Percentiles rank a stretch among this genome's conserved stretches.
Conservation (phyloP, 2,888 invertebrate species). For the Apocheima hispidaria region DNA sequence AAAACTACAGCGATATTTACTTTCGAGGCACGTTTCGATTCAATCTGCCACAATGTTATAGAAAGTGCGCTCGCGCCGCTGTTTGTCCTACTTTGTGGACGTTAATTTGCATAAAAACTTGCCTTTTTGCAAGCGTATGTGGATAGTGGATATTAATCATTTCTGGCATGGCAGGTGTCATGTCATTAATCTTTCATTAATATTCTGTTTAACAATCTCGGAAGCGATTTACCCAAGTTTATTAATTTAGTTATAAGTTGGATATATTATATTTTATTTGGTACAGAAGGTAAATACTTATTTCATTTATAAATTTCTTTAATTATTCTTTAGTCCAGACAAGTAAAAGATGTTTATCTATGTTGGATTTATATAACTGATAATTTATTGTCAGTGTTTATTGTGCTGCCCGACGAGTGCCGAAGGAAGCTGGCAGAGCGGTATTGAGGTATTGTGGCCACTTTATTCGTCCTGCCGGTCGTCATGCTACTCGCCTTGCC, state of each 20-base stretch:
- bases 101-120: conserved; percentile 31
- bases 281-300: too few species aligned
- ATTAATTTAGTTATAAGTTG: too few species aligned
- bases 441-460: too few species aligned
- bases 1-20: conserved; percentile 24
- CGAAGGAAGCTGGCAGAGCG: too few species aligned
- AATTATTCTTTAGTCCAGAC: too few species aligned
- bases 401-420: too few species aligned
- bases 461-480: too few species aligned
- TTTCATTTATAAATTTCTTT: too few species aligned
- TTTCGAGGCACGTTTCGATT: conserved; percentile 27
- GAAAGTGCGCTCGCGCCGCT: conserved; percentile 31
- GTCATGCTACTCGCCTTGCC: too few species aligned
- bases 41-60: conserved; percentile 26
- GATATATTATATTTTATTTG: too few species aligned
- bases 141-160: conserved; percentile 12
- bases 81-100: conserved; percentile 25
- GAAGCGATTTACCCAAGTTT: conserved; percentile 15
- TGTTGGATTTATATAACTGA: conserved; percentile 10
- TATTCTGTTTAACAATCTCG: conserved; percentile 16
- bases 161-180: conserved; percentile 14
- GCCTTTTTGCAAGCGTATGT: conserved; percentile 19
- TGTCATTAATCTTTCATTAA: conserved; percentile 6
- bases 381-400: conserved; percentile 12
- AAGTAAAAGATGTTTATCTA: too few species aligned